These are phyloP conservation scores for Aphodius sticticus DNA, from an alignment of 2,888 invertebrate genomes.

Conservation along the genomic window DNA sequence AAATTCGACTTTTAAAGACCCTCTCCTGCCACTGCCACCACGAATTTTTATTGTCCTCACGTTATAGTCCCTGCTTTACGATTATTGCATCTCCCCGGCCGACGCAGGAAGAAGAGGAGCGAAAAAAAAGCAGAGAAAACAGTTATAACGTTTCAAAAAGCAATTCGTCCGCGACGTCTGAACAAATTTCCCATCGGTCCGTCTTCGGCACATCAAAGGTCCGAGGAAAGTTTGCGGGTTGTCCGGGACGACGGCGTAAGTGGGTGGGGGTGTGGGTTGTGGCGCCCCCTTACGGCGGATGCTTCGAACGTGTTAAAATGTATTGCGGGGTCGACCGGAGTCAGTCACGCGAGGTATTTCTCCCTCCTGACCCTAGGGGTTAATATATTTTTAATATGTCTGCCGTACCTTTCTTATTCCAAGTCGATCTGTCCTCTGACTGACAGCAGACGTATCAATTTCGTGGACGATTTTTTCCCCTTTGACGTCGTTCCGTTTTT, in stretches of 20 bases:
- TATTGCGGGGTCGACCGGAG: constrained; percentile 21
- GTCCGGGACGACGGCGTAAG: neutral
- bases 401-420: constrained; percentile 12
- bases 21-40: neutral
- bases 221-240: neutral
- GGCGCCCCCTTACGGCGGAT: neutral
- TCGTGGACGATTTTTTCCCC: constrained; percentile 8
- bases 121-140: constrained; percentile 15
- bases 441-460: constrained; percentile 21
- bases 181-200: constrained; percentile 20
- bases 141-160: constrained; percentile 25
- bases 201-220: constrained; percentile 10
- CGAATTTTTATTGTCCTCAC: constrained; percentile 33
- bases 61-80: constrained; percentile 29
- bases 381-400: constrained; percentile 26
- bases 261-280: neutral
- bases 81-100: constrained; percentile 29
- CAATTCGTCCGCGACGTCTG: constrained; percentile 24
- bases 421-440: constrained; percentile 10
- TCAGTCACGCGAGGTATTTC: constrained; percentile 8
- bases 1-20: constrained; percentile 35
- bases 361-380: neutral
- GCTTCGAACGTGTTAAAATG: constrained; percentile 30
- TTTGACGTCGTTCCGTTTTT: neutral
- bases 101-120: neutral